Conservation (phyloP, 2,888 invertebrate species). For the Tridacna gigas region DNA sequence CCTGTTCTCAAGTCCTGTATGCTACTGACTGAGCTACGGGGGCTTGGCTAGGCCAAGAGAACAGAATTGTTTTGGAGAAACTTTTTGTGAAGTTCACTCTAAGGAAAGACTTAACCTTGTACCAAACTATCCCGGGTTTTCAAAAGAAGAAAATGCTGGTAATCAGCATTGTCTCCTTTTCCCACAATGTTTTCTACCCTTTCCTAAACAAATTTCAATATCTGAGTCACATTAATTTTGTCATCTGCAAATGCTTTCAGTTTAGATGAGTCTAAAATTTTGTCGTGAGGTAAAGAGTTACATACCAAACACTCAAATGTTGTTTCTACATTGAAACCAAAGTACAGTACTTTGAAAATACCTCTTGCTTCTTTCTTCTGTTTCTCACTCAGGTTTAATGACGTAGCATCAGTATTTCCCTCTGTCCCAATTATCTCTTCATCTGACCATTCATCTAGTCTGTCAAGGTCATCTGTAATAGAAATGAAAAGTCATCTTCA, state of each 20-base stretch:
- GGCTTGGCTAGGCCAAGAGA: no score
- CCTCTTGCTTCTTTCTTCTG: slow-evolving; percentile 78
- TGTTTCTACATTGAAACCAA: no score
- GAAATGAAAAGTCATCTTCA: no score
- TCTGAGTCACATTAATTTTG: background rate
- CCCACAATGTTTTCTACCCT: background rate
- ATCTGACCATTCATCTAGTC: slow-evolving; percentile 63
- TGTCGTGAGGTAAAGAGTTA: background rate
- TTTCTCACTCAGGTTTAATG: slow-evolving; percentile 71
- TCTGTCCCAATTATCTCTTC: slow-evolving; percentile 62
- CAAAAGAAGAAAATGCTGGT: background rate
- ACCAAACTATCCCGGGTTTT: no score
- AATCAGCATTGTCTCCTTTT: background rate
- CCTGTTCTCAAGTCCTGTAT: no score
- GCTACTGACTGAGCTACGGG: no score
- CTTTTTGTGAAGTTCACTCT: no score
- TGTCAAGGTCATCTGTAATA: slow-evolving; percentile 56
- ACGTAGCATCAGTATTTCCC: slow-evolving; percentile 80
- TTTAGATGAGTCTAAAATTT: background rate
- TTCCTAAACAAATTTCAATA: background rate
- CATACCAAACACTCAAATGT: no score
- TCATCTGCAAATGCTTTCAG: background rate
- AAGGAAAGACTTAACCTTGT: no score
- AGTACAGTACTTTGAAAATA: slow-evolving; percentile 30
- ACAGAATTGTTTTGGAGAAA: no score